Evolutionary conservation across 2,113 vertebrate genomes (phyloP), one percentile per base, ranked within the genome.

Genomic region (Parus major): DNA sequence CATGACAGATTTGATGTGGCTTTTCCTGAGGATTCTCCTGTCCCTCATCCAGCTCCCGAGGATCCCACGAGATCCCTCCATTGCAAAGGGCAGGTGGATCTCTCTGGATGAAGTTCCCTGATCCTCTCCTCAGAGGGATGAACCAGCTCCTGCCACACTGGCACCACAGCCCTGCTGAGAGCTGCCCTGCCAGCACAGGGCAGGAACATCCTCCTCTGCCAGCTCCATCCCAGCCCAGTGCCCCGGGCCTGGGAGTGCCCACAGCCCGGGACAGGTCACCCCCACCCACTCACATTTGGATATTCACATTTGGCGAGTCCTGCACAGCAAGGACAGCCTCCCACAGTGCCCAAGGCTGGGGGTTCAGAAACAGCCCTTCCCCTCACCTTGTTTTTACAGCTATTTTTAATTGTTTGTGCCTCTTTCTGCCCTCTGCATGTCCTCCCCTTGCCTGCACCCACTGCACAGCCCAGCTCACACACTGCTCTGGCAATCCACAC

Each of bases 261-360:
- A 69, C 11, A 2, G 39, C 42, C 57, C 10, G 2, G 63, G 17
- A 90, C 35, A 55, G 77, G 47, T 61, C 52, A 86, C 15, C 36
- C n/a, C 66, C 66, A 70, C 42, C 61, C 86, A 66, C 28, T n/a
- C 64, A 10, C 13, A 65, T 75, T 75, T 72, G 56, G 60, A 16
- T 80, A 56, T 42, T 46, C 57, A 59, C 17, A 49, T 53, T 56
- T 47, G 35, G 1, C 6, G 47, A 56, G 23, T 66, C 52, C 69
- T 66, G 46, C n/a, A 8, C 17, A 46, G 25, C 42, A 47, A 33
- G 49, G 31, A 12, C 61, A 69, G 44, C 33, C 7, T 52, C 63
- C 29, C 4, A 17, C 20, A 46, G 57, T 0, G 7, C 65, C 77
- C 1, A 1, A 21, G 53, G 35, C 53, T n/a, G 50, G 0, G 0